Conservation (phyloP, 2,113 vertebrate genomes). For the Forbesichthys agassizii region DNA sequence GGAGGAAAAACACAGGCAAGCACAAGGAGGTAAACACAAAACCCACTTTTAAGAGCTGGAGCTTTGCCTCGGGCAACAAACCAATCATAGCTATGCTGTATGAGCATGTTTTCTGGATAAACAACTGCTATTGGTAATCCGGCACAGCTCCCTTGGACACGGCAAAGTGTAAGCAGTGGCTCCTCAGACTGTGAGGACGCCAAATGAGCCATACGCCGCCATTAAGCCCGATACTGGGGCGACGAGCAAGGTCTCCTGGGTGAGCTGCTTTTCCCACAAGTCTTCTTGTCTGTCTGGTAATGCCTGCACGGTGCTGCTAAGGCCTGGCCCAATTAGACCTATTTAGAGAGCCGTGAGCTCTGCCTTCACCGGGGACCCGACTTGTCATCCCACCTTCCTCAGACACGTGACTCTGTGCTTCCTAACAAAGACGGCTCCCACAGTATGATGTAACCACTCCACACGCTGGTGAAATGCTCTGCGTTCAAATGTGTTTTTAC, state of each 20-base stretch:
- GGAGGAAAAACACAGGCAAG: slow-evolving; percentile 28
- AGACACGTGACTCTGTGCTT: slow-evolving; percentile 55
- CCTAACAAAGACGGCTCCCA: slow-evolving; percentile 41
- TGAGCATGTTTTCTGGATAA: slow-evolving; percentile 66
- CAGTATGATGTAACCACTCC: slow-evolving; percentile 57
- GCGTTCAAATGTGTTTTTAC: slow-evolving; percentile 12
- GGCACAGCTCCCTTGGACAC: slow-evolving; percentile 59
- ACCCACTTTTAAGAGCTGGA: slow-evolving; percentile 59
- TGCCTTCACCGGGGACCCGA: slow-evolving; percentile 56
- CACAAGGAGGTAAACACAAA: slow-evolving; percentile 64
- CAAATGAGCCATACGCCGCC: slow-evolving; percentile 58
- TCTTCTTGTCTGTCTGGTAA: slow-evolving; percentile 51
- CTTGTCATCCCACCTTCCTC: slow-evolving; percentile 55
- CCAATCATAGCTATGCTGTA: slow-evolving; percentile 67
- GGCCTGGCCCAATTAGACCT: slow-evolving; percentile 68
- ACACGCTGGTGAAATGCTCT: slow-evolving; percentile 40
- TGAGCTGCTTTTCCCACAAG: slow-evolving; percentile 48
- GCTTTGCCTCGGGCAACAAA: slow-evolving; percentile 68
- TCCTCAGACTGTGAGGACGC: slow-evolving; percentile 54
- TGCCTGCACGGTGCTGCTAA: slow-evolving; percentile 53
- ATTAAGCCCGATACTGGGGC: slow-evolving; percentile 37
- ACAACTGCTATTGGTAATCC: slow-evolving; percentile 69
- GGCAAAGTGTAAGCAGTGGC: slow-evolving; percentile 50
- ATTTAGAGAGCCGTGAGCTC: slow-evolving; percentile 67
- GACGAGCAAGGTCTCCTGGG: slow-evolving; percentile 56